phyloP scores from a whole-genome alignment of 2,888 invertebrate species.

The Melanostoma mellinum region DNA sequence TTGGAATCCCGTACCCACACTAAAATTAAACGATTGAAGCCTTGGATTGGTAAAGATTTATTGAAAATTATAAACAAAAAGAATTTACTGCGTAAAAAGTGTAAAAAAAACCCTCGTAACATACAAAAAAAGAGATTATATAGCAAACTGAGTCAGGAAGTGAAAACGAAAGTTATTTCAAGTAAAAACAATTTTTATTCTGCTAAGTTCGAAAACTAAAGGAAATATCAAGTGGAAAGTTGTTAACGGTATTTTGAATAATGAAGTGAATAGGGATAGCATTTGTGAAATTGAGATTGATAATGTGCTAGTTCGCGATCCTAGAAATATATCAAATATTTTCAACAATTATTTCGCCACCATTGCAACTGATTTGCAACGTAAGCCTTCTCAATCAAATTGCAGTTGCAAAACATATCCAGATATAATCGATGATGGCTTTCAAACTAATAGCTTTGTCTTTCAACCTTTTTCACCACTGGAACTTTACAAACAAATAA shows the following conservation, averaged over 20 bases:
- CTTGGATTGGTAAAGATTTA: constrained; percentile 23
- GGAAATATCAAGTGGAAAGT: constrained; percentile 40
- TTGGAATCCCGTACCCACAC: background rate
- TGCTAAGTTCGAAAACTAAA: constrained; percentile 15
- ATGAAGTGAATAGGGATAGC: constrained; percentile 3
- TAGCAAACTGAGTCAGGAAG: constrained; percentile 13
- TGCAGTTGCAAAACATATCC: constrained; percentile 13
- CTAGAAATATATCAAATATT: constrained; percentile 16
- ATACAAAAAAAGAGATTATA: constrained; percentile 1
- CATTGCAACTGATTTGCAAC: constrained; percentile 14
- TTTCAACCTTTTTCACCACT: constrained; percentile 6
- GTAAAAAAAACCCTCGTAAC: constrained; percentile 24
- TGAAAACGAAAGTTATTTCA: constrained; percentile 16
- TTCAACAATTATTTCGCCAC: constrained; percentile 12
- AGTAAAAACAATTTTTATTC: constrained; percentile 29
- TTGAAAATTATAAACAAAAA: constrained; percentile 30
- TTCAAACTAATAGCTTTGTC: constrained; percentile 14
- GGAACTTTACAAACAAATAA: constrained; percentile 6
- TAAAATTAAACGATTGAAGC: constrained; percentile 33
- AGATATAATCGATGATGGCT: background rate
- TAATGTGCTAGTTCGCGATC: constrained; percentile 16
- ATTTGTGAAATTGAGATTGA: constrained; percentile 34
- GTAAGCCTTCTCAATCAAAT: constrained; percentile 1
- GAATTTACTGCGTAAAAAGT: constrained; percentile 29
- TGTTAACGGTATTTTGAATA: constrained; percentile 26